phyloP scores from a whole-genome alignment of 2,113 vertebrate species.

The Melanerpes aurifrons region DNA sequence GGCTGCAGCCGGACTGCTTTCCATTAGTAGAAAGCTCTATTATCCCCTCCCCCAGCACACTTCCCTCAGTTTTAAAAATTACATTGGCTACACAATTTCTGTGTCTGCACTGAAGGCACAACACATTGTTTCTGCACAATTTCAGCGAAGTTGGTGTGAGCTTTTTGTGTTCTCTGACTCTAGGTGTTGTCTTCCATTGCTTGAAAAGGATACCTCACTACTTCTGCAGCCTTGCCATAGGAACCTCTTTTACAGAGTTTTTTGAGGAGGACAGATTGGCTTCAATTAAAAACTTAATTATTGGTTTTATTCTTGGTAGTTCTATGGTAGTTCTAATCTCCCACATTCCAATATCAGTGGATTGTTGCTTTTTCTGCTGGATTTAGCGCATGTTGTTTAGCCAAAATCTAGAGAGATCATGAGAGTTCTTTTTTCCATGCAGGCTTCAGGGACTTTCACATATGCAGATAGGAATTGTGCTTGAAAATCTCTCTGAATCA shows the following conservation, averaged over 20 bases:
- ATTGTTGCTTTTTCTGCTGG: not conserved
- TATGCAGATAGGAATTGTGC: not conserved
- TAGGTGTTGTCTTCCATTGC: not conserved
- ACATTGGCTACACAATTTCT: not conserved
- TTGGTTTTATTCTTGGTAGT: not conserved
- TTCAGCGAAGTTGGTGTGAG: not conserved
- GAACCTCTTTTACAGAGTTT: not conserved
- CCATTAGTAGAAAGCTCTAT: slow-evolving; percentile 55
- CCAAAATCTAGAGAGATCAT: not conserved
- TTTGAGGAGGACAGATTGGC: not conserved
- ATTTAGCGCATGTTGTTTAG: not conserved
- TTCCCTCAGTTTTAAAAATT: slow-evolving; percentile 24
- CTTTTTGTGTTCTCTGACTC: not conserved
- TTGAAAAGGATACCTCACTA: not conserved
- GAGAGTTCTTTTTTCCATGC: not conserved
- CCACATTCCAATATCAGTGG: not conserved
- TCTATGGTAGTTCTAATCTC: not conserved
- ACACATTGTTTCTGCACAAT: not conserved
- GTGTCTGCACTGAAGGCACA: not conserved
- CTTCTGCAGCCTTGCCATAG: not conserved
- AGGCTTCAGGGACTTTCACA: not conserved
- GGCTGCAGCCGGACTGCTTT: slow-evolving; percentile 27
- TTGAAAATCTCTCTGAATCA: not conserved
- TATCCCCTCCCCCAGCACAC: not conserved
- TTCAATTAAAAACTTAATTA: not conserved